Evolutionary conservation across 2,888 invertebrate genomes (phyloP).

Genomic region (Rutpela maculata): DNA sequence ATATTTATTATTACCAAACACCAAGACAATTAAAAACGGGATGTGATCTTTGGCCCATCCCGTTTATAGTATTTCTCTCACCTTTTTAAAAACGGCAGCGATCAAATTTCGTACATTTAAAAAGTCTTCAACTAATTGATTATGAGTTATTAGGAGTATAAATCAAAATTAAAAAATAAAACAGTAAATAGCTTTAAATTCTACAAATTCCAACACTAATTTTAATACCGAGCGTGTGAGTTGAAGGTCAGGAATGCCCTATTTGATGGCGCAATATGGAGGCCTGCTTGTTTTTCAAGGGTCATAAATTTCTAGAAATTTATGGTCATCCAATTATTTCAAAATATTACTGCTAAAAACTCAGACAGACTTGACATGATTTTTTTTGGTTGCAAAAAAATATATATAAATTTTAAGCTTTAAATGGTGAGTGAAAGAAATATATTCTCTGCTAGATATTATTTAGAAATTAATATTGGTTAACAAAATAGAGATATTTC

Average conservation of each 20-base stretch:
- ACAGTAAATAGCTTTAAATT: slow-evolving; percentile 33
- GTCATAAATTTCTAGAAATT: slow-evolving; percentile 63
- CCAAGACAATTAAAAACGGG: slow-evolving; percentile 43
- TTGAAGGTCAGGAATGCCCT: slow-evolving; percentile 46
- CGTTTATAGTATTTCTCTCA: slow-evolving; percentile 44
- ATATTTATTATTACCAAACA: slow-evolving; percentile 37
- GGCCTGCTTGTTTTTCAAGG: slow-evolving; percentile 47
- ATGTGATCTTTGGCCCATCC: slow-evolving; percentile 49
- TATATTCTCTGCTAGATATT: no score
- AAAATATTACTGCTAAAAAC: neutral
- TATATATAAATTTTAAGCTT: neutral
- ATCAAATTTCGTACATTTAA: slow-evolving; percentile 28
- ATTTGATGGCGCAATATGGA: slow-evolving; percentile 9
- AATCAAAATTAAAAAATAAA: slow-evolving; percentile 53
- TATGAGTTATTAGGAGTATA: slow-evolving; percentile 49
- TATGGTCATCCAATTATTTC: slow-evolving; percentile 52
- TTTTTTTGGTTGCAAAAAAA: slow-evolving; percentile 10
- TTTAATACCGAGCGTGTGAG: slow-evolving; percentile 30
- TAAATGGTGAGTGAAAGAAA: neutral
- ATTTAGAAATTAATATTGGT: no score
- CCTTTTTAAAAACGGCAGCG: slow-evolving; percentile 20
- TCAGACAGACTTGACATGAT: neutral
- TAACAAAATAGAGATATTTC: no score
- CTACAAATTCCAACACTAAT: slow-evolving; percentile 43
- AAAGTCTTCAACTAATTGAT: slow-evolving; percentile 49